phyloP scores from a whole-genome alignment of 2,113 vertebrate species.

The Chrysochloris asiatica region DNA sequence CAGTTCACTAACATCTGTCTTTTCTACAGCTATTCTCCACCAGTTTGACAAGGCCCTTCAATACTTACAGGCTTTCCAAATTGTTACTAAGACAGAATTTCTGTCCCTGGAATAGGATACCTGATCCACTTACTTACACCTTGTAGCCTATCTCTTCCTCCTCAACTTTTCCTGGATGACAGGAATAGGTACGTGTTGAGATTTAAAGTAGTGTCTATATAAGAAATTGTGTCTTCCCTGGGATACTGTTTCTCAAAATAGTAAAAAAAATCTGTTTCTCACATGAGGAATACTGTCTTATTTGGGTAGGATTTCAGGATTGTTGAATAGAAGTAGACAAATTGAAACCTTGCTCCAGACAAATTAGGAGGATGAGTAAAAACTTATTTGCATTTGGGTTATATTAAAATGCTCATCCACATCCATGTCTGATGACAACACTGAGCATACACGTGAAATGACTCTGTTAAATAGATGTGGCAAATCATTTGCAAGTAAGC shows the following conservation, averaged over 20 bases:
- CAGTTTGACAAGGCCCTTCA: background rate
- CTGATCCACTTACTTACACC: background rate
- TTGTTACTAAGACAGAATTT: background rate
- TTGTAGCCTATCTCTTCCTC: background rate
- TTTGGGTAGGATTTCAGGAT: background rate
- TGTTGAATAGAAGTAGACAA: background rate
- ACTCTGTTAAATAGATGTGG: no score
- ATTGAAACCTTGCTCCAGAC: background rate
- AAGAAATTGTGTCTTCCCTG: background rate
- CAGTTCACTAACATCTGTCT: background rate
- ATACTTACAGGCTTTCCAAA: constrained; percentile 12
- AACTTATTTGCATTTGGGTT: no score
- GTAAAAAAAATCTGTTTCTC: background rate
- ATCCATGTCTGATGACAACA: no score
- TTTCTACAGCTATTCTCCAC: background rate
- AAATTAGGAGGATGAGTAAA: no score
- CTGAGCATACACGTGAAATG: no score
- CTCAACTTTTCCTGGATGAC: background rate
- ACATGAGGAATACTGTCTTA: background rate
- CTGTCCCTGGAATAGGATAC: background rate
- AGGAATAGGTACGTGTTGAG: background rate
- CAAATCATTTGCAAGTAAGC: no score
- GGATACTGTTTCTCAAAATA: background rate
- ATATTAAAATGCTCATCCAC: no score
- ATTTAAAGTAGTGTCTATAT: background rate